Base-by-base conservation (phyloP, 2,113 vertebrate species). In the Mystacornis crossleyi region DNA sequence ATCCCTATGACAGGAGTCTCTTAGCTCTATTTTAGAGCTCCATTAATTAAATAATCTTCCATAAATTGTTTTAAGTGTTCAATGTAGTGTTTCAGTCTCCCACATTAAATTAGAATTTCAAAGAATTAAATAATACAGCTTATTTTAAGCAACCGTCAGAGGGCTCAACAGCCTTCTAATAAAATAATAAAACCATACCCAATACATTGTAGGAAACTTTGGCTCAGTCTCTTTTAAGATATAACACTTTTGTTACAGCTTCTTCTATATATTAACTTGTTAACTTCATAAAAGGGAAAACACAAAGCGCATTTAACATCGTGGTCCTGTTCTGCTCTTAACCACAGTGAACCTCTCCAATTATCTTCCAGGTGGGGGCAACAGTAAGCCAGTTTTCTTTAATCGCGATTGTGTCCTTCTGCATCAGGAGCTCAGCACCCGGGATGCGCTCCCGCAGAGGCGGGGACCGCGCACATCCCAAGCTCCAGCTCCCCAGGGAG, bases 321-420 rank as follows among this genome's bases (percentile, higher is more conserved):
- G 38, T 15, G 54, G 29, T 88, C 66, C 73, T 38, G 73, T 18
- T 65, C 94, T 57, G 81, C 43, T 67, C 21, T 89, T 66, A 94
- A 25, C 31, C 77, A 72, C 79, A 55, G 54, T 0, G 34, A 55
- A 31, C 31, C 90, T 75, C 96, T 95, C 94, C 96, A 54, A 61
- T n/a, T 86, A 86, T 95, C 96, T 97, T 98, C 98, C 98, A 98
- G 96, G 97, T 69, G 96, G 97, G 98, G 98, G 97, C 98, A 98
- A 98, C 97, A 96, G 96, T 92, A 38, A 96, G 95, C 97, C 97
- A 95, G 86, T 95, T 97, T 95, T 69, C 87, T 43, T 47, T 19
- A 13, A 31, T 4, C 17, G 57, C 15, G 72, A 7, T 1, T 0
- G 48, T 3, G 69, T 93, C 91, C 83, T 88, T 28, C 64, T 43